Evolutionary conservation across 2,888 invertebrate species (phyloP), one percentile per base, ranked within the genome.

Genomic region (Cryptophagus acutangulus): DNA sequence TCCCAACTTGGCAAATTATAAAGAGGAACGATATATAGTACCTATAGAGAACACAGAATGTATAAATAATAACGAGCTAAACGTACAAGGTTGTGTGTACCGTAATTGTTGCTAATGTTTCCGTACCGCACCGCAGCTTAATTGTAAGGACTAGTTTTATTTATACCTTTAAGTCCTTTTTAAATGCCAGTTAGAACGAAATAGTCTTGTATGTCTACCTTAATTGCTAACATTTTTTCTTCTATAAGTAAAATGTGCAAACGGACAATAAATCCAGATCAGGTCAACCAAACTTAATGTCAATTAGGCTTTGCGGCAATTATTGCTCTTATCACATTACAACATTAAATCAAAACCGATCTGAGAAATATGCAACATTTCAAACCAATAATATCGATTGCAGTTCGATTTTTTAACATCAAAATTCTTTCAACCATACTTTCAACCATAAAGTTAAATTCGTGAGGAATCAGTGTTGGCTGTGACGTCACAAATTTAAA

Each of bases 21-120:
- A 31, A 16, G 31, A 31, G 31, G 12, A n/a, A 10, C 26, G 5
- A 31, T 31, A 30, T 15, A 31, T 17, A 25, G 14, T 26, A 41
- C 24, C 29, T 12, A 43, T 38, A 30, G 40, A 41, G 50, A 43
- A 39, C 48, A 34, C 43, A 43, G 49, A 52, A 51, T 54, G 52
- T 46, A 51, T 52, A 52, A 51, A 52, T 52, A 49, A 52, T 51
- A 51, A 49, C 45, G 42, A 46, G 45, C 39, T 43, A 46, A 45
- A 38, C 48, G 37, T 48, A 48, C 29, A 49, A 46, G 51, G 51
- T 40, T 40, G 37, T 40, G 43, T 33, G 37, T 47, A 48, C 51
- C 51, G 54, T 54, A 54, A 54, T 52, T 49, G 54, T 43, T 44
- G 40, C 46, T 53, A 52, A 52, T 52, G 52, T 46, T 53, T 51